Conservation (phyloP, 1,140 invertebrate species). For the Bactericera cockerelli region DNA sequence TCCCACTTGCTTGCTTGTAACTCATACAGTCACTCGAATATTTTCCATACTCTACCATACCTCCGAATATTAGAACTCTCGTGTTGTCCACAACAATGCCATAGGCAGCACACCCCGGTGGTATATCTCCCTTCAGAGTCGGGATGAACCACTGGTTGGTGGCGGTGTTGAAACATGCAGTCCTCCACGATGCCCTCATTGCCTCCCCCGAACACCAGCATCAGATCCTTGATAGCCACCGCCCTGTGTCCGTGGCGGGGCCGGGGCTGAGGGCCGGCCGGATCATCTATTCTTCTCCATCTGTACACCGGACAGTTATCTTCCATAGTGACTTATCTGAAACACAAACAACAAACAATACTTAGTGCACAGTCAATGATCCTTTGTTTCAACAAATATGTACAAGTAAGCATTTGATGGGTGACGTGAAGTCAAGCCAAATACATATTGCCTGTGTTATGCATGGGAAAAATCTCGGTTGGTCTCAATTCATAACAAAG, state of each 20-base stretch:
- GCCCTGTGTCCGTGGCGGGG: constrained; percentile 96
- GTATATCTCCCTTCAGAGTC: constrained; percentile 92
- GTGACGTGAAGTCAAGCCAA: too few relatives aligned
- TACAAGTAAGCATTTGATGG: too few relatives aligned
- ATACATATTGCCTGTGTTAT: background rate
- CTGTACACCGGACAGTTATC: constrained; percentile 32
- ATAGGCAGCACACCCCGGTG: constrained; percentile 95
- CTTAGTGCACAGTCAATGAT: background rate
- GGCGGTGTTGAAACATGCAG: constrained; percentile 89
- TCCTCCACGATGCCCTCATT: constrained; percentile 99
- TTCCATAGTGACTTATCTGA: background rate
- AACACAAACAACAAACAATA: background rate
- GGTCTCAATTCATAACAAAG: too few relatives aligned
- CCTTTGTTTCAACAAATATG: background rate
- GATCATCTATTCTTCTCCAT: constrained; percentile 91
- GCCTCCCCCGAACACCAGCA: constrained; percentile 98
- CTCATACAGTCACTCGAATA: constrained; percentile 98
- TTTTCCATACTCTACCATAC: constrained; percentile 99
- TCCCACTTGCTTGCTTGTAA: constrained; percentile 94
- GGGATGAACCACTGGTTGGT: constrained; percentile 99
- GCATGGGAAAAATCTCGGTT: too few relatives aligned
- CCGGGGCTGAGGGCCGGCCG: constrained; percentile 79
- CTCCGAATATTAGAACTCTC: constrained; percentile 90
- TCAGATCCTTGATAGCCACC: constrained; percentile 95
- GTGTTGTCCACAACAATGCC: constrained; percentile 96